Evolutionary conservation across 23 tunicate genomes (phyloP).

Genomic region (Trididemnum miniatum): DNA sequence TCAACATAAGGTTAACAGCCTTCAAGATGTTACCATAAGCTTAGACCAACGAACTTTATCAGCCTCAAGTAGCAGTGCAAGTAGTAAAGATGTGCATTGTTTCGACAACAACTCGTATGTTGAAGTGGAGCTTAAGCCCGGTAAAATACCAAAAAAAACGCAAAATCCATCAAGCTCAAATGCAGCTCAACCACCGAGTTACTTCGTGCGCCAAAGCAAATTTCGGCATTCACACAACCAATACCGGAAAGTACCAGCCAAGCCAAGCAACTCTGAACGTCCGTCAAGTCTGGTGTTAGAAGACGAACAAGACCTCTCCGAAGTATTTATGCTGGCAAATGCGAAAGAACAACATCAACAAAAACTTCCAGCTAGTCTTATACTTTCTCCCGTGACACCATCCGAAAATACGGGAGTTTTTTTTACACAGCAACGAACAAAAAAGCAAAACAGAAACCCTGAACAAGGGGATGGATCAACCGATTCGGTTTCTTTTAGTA

Average conservation of each 20-base stretch:
- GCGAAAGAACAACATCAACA: too few species aligned
- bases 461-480: too few species aligned
- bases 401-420: background rate
- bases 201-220: background rate
- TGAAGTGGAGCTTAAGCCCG: constrained; percentile 46
- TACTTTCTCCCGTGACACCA: background rate
- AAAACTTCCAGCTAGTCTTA: background rate
- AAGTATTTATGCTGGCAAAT: background rate
- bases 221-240: background rate
- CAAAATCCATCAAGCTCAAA: background rate
- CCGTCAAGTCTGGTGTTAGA: constrained; percentile 47
- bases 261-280: background rate
- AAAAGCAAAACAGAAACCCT: background rate
- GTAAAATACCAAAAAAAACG: background rate
- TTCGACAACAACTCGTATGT: constrained; percentile 60
- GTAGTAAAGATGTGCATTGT: constrained; percentile 7
- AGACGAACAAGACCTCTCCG: background rate
- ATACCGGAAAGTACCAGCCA: background rate
- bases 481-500: too few species aligned
- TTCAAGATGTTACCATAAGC: too few species aligned
- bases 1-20: background rate
- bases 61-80: background rate
- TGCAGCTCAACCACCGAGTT: background rate
- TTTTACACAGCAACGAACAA: too few species aligned
- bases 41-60: background rate